These are phyloP conservation scores for Engraulis encrasicolus DNA, from an alignment of 2,113 vertebrate species.

Conservation along the genomic window DNA sequence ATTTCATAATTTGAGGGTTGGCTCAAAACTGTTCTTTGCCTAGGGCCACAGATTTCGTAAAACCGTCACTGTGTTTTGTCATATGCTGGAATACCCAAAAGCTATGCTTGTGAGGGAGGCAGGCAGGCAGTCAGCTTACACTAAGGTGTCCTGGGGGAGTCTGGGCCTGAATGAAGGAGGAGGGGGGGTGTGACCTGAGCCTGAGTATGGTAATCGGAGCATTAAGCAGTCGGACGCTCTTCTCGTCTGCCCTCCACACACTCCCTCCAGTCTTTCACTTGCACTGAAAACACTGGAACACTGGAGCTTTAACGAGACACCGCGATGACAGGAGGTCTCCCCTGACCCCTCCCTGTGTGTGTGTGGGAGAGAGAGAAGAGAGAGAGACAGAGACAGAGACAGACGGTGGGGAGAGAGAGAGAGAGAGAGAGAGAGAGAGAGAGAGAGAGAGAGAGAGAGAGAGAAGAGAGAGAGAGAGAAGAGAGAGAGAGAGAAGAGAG, in stretches of 20 bases:
- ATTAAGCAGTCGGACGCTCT: conserved; percentile 67
- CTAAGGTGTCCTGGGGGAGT: background rate
- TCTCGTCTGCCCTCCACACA: conserved; percentile 66
- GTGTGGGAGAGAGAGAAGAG: too few relatives aligned
- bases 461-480: conserved; percentile 27
- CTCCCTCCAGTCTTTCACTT: conserved; percentile 61
- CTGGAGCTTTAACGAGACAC: conserved; percentile 66
- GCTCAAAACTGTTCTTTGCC: too few relatives aligned
- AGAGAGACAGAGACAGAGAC: background rate
- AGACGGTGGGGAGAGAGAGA: background rate
- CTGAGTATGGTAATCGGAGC: conserved; percentile 63
- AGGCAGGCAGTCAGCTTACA: too few relatives aligned
- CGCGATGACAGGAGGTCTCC: conserved; percentile 61
- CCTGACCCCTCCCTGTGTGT: conserved; percentile 47
- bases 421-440: background rate
- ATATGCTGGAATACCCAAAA: background rate
- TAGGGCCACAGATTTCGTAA: too few relatives aligned
- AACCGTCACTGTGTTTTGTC: background rate
- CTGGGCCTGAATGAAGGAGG: background rate
- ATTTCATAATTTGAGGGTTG: too few relatives aligned
- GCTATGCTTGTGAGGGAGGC: background rate
- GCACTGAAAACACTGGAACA: conserved; percentile 65
- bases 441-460: conserved; percentile 22
- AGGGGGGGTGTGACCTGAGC: conserved; percentile 67
- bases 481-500: background rate